Evolutionary conservation across 2,888 invertebrate species (phyloP), one percentile per base, ranked within the genome.

Genomic region (Laothoe populi): DNA sequence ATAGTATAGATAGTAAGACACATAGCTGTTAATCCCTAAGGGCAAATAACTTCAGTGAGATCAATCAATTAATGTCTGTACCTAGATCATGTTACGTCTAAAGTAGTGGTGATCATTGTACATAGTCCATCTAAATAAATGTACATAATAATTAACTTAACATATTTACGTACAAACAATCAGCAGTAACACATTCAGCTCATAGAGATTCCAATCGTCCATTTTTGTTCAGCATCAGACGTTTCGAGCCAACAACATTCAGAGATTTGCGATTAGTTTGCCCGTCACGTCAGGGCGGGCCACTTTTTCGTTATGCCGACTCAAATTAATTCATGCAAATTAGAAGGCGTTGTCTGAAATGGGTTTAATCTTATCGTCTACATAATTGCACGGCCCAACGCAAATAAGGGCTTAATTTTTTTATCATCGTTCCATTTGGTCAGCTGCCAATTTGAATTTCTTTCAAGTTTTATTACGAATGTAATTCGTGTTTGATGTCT

Each of bases 281-380:
- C 84, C 31, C 63, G 73, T 81, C 85, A 85, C 85, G 85, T 84
- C 73, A 75, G 66, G 61, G 64, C 66, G 61, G 46, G 13, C 59
- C 64, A 78, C 77, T 78, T 82, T 83, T 84, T 79, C 77, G 82
- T 78, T 73, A 76, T 79, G 80, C 76, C 78, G 65, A 74, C 80
- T 79, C 68, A 84, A 86, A 86, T 85, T 85, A 87, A 86, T 86
- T 86, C 79, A 86, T 87, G 87, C 79, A 86, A 87, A 87, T 83
- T 77, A 79, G 74, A 68, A 70, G 70, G 74, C 81, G 80, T 79
- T 77, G 81, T 86, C 85, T 83, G 78, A 83, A 87, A 82, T 77
- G 79, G 77, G 76, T 76, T 79, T 85, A 84, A 83, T 86, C 84
- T 86, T 83, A 85, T 83, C 85, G 77, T 74, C 73, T 72, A 73